Evolutionary conservation across 2,113 vertebrate genomes (phyloP).

Genomic region (Percopsis transmontana): DNA sequence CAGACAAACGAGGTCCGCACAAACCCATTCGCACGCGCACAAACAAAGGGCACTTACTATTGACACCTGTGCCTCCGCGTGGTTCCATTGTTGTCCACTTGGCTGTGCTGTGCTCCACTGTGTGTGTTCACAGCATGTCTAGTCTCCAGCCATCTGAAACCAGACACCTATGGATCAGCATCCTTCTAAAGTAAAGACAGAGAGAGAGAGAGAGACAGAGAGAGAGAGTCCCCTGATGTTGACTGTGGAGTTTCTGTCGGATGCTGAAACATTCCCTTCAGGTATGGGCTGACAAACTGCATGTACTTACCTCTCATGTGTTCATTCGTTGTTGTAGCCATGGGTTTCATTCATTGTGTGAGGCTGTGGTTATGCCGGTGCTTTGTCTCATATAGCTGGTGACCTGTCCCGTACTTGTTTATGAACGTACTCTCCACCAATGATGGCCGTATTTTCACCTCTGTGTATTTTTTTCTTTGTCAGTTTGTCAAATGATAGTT

Average conservation of each 20-base stretch:
- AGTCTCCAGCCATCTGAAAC: conserved; percentile 58
- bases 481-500: too few species aligned
- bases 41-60: conserved; percentile 31
- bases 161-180: conserved; percentile 64
- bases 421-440: background rate
- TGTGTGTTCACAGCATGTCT: conserved; percentile 70
- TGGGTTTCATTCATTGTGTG: background rate
- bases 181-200: conserved; percentile 35
- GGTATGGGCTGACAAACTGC: conserved; percentile 4
- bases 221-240: background rate
- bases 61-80: conserved; percentile 69
- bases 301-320: background rate
- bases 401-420: conserved; percentile 10
- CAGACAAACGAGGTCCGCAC: conserved; percentile 2
- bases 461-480: too few species aligned
- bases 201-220: background rate
- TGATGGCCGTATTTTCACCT: too few species aligned
- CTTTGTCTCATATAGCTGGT: background rate
- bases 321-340: conserved; percentile 5
- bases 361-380: background rate
- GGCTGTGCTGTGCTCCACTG: conserved; percentile 79
- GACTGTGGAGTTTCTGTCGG: conserved; percentile 4
- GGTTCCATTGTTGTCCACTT: conserved; percentile 75
- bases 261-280: conserved; percentile 50
- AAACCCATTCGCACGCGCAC: conserved; percentile 31